Evolutionary conservation across 2,888 invertebrate species (phyloP), one percentile per base, ranked within the genome.

Genomic region (Lottia gigantea): DNA sequence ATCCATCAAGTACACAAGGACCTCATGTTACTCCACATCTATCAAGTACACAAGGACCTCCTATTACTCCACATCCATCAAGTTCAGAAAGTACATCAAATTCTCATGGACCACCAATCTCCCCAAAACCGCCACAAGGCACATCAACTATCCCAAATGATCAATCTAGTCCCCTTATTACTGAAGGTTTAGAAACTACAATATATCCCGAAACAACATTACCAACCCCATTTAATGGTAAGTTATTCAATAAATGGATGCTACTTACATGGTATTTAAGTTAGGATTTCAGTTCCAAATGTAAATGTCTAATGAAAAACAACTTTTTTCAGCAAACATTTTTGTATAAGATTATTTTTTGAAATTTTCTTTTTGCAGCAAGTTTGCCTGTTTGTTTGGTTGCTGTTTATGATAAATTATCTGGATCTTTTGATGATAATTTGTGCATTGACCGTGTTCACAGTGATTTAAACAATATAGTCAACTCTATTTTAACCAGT

Each of bases 361-460:
- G 40, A 40, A 40, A 8, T 8, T 40, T 40, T 40, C 8, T 49
- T 19, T 26, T 55, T 47, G 14, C 71, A 76, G 76, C 67, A 12
- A 64, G 64, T 4, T 26, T 25, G 15, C 75, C 77, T 19, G 23
- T 73, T 26, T 74, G 70, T 45, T 47, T 71, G 8, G 64, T 76
- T 15, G 72, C 72, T 45, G 69, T 76, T 15, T 12, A 67, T 31
- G 77, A 77, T 71, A 65, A 26, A 3, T 68, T 77, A 66, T 62
- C 55, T 16, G 77, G 77, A 0, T 62, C 66, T 16, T 76, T 77
- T 66, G 47, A 55, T 64, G 74, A 76, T 65, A 67, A 71, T 23
- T 69, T 67, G 16, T 77, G 77, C 62, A 70, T 76, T 23, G 74
- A 77, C 63, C 67, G 70, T n/a, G 75, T 76, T 8, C 75, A 77